These are phyloP conservation scores for Athripsodes cinereus DNA, from an alignment of 2,888 invertebrate species.

Conservation along the genomic window DNA sequence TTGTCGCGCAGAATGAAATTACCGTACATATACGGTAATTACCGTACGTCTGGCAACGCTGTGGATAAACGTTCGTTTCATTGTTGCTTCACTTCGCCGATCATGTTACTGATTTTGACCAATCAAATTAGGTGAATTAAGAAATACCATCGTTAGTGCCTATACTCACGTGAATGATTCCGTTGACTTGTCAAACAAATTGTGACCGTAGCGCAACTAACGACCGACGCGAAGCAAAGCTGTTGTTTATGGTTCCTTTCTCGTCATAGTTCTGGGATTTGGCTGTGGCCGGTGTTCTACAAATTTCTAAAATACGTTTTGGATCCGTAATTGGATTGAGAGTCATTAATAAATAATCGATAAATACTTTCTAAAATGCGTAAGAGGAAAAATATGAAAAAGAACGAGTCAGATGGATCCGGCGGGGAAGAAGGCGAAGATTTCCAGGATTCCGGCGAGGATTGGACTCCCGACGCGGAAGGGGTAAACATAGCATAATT, in stretches of 20 bases:
- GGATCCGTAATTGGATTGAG: too few species aligned
- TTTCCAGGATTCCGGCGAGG: constrained; percentile 51
- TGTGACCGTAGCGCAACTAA: background rate
- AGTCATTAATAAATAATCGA: background rate
- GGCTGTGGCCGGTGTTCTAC: background rate
- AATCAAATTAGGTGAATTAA: too few species aligned
- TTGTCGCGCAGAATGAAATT: too few species aligned
- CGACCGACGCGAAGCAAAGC: background rate
- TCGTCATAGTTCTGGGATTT: background rate
- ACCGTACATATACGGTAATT: too few species aligned
- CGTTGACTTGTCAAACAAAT: background rate
- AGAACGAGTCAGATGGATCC: constrained; percentile 39
- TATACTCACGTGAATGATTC: background rate
- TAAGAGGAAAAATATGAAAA: constrained; percentile 20
- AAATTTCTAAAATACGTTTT: too few species aligned
- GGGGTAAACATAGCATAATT: constrained; percentile 33
- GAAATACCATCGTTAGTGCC: too few species aligned
- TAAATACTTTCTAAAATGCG: constrained; percentile 12
- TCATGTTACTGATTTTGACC: too few species aligned
- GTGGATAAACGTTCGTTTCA: too few species aligned
- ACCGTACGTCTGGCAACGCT: too few species aligned
- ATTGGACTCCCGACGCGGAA: constrained; percentile 52
- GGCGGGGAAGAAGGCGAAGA: constrained; percentile 48
- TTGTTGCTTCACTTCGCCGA: too few species aligned
- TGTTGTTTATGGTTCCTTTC: background rate